Conservation (phyloP, 2,113 vertebrate genomes). For the Nothobranchius furzeri region DNA sequence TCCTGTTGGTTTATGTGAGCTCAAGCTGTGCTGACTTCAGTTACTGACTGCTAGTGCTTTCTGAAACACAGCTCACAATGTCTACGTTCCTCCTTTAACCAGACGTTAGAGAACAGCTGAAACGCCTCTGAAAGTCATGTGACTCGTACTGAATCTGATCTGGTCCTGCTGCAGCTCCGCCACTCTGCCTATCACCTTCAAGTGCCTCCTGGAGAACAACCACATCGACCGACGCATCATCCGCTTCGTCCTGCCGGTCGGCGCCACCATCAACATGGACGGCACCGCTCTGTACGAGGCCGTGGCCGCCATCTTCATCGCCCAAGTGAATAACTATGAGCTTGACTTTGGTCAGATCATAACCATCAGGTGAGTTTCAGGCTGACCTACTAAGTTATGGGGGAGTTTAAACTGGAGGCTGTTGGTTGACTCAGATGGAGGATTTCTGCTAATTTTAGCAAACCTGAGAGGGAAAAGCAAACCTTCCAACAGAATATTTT, state of each 20-base stretch:
- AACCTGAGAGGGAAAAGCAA: too few species aligned
- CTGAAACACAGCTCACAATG: too few species aligned
- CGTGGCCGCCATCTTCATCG: slow-evolving; percentile 74
- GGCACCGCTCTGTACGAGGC: slow-evolving; percentile 74
- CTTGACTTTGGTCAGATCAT: slow-evolving; percentile 77
- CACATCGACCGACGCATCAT: slow-evolving; percentile 77
- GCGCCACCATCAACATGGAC: slow-evolving; percentile 76
- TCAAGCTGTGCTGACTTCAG: too few species aligned
- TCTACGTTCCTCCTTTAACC: too few species aligned
- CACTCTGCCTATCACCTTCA: slow-evolving; percentile 78
- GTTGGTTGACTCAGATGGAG: not conserved
- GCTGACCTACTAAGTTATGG: not conserved
- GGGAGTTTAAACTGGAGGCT: not conserved
- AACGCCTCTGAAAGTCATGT: too few species aligned
- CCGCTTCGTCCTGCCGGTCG: slow-evolving; percentile 75
- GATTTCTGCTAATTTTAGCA: not conserved
- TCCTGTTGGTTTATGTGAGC: too few species aligned
- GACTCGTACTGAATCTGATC: not conserved
- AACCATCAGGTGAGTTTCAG: slow-evolving; percentile 67
- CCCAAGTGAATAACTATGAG: slow-evolving; percentile 76
- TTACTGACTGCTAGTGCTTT: too few species aligned
- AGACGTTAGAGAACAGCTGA: too few species aligned
- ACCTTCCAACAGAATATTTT: too few species aligned
- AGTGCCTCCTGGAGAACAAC: slow-evolving; percentile 78
- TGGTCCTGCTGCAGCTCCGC: slow-evolving; percentile 59